Evolutionary conservation across 2,113 vertebrate genomes (phyloP), one percentile per base, ranked within the genome.

Genomic region (Pterophyllum scalare): DNA sequence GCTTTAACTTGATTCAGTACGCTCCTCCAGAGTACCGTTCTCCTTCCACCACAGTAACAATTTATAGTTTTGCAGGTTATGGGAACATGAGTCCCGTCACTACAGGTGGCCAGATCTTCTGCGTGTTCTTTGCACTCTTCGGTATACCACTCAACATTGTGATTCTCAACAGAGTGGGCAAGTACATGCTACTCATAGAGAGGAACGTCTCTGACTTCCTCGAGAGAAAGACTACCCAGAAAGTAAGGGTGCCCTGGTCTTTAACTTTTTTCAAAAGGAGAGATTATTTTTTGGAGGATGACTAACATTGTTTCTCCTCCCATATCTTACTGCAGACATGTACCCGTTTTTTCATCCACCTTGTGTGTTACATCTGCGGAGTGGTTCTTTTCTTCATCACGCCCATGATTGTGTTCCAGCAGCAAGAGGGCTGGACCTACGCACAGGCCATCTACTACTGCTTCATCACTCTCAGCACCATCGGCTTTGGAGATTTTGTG

Each of bases 391-490:
- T 99, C 93, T 95, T 99, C 65, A 86, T 98, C 56, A 75, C 97
- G 57, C 98, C 98, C 19, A 97, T 97, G 15, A 17, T 97, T 8
- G 86, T 98, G 62, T 97, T 99, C 87, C 89, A 92, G 56, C 46
- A 64, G n/a, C 90, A 97, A 24, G 98, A 99, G 90, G 96, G 95
- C 58, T 98, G 98, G 97, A 96, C 92, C 75, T 96, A 96, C 2
- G 85, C 96, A 59, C 94, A 97, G 81, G 95, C 97, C 17, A 97
- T 98, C 91, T 98, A 98, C 94, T 99, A 96, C 89, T 95, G 97
- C 90, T 98, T 99, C 90, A 95, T 98, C 91, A 97, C 97, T 13
- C 97, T 99, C 89, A 98, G 96, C 92, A 98, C 98, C 43, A 96
- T 98, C 52, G 97, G 97, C 33, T 98, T 98, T 74, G 97, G 98